Evolutionary conservation across 2,797 vertebrate genomes (phyloP).

Genomic region (Anguilla obscura): DNA sequence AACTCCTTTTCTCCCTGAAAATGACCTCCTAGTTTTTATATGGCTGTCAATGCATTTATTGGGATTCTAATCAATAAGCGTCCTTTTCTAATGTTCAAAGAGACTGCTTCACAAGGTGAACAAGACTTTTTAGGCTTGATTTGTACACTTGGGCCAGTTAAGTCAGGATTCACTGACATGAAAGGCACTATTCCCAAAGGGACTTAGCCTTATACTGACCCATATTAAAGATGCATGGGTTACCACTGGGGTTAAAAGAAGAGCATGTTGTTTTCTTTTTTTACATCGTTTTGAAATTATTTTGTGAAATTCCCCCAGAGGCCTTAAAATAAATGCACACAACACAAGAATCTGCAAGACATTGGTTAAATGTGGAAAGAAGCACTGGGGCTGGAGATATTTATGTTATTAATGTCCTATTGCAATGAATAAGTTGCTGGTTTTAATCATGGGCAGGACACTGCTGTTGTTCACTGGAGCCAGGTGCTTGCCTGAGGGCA

Average conservation of each 20-base stretch:
- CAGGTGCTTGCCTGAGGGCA: neutral
- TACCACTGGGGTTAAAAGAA: constrained; percentile 18
- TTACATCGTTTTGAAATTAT: neutral
- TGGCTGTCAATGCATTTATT: constrained; percentile 39
- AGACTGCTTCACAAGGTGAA: constrained; percentile 42
- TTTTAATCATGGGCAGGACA: neutral
- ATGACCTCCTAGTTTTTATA: constrained; percentile 22
- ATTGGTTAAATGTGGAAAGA: neutral
- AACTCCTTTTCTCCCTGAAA: neutral
- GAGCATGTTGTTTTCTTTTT: neutral
- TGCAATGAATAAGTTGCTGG: neutral
- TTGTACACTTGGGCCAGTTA: constrained; percentile 44
- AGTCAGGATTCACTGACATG: constrained; percentile 45
- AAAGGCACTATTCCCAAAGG: constrained; percentile 43
- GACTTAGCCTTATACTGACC: constrained; percentile 33
- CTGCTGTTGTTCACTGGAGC: neutral
- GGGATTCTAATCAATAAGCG: constrained; percentile 46
- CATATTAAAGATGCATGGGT: constrained; percentile 42
- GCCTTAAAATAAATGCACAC: neutral
- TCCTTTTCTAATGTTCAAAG: constrained; percentile 45
- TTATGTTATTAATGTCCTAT: neutral
- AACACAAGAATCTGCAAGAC: neutral
- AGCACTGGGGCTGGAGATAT: neutral
- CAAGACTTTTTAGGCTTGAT: constrained; percentile 35
- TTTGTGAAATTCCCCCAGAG: neutral